These are phyloP conservation scores for Patiria pectinifera DNA, from an alignment of 53 echinoderm and acorn worm genomes.

Conservation along the genomic window DNA sequence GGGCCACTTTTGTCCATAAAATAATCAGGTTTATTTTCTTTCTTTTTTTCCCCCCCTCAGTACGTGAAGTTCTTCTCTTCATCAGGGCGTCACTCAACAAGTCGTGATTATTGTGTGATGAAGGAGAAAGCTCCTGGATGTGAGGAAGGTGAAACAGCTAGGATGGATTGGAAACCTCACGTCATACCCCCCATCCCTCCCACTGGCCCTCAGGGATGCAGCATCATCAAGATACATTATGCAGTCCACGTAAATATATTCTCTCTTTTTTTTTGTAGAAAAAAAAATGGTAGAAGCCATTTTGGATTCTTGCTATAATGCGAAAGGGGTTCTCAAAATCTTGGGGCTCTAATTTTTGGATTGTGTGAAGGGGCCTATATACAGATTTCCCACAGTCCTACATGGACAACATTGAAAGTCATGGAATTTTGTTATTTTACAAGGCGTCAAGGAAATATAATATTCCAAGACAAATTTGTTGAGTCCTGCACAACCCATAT, in stretches of 20 bases:
- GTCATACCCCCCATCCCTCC: slow-evolving; percentile 41
- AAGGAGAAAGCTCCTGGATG: slow-evolving; percentile 10
- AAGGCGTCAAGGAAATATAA: neutral
- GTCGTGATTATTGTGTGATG: neutral
- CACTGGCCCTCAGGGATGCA: slow-evolving; percentile 30
- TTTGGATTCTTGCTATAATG: neutral
- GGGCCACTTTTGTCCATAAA: no score
- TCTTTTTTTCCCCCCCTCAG: neutral
- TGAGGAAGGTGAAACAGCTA: neutral
- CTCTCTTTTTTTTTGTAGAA: no score
- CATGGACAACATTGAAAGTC: neutral
- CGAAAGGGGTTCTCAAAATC: no score
- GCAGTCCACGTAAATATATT: slow-evolving; percentile 26
- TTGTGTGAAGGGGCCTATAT: neutral
- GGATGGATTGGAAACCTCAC: slow-evolving; percentile 26
- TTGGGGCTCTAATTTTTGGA: no score
- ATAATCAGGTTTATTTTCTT: no score
- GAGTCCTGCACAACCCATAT: no score
- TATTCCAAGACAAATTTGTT: no score
- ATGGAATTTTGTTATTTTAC: neutral
- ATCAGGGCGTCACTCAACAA: neutral
- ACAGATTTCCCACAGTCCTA: neutral
- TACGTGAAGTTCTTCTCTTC: neutral
- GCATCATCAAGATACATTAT: slow-evolving; percentile 31
- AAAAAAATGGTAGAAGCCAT: neutral